Evolutionary conservation across 2,113 vertebrate genomes (phyloP).

Genomic region (Hystrix cristata): DNA sequence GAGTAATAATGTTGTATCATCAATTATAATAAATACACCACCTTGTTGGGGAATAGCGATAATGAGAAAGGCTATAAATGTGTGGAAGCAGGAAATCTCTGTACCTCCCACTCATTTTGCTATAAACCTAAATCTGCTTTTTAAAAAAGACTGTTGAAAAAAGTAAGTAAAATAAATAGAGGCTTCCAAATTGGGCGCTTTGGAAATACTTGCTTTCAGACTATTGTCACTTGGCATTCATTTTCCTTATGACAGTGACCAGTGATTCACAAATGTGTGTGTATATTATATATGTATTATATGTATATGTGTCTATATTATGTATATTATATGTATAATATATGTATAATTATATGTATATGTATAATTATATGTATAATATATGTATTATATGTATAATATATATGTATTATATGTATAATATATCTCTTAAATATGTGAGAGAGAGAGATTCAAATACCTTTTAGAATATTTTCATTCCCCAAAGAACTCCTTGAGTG

Average conservation of each 20-base stretch:
- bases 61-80: not conserved
- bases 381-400: no score
- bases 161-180: not conserved
- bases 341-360: no score
- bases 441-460: not conserved
- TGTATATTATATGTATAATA: no score
- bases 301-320: no score
- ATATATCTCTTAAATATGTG: no score
- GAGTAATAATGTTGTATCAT: not conserved
- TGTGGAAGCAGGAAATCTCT: no score
- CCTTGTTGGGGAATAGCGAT: not conserved
- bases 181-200: not conserved
- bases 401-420: no score
- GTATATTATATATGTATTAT: not conserved
- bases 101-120: not conserved
- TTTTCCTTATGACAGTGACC: not conserved
- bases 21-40: not conserved
- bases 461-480: slow-evolving; percentile 46
- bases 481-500: not conserved
- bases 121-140: not conserved
- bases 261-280: not conserved
- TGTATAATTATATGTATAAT: no score
- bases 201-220: not conserved
- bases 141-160: not conserved
- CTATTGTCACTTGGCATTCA: not conserved